These are phyloP conservation scores for Pica pica DNA, from an alignment of 2,113 vertebrate species.

Conservation along the genomic window DNA sequence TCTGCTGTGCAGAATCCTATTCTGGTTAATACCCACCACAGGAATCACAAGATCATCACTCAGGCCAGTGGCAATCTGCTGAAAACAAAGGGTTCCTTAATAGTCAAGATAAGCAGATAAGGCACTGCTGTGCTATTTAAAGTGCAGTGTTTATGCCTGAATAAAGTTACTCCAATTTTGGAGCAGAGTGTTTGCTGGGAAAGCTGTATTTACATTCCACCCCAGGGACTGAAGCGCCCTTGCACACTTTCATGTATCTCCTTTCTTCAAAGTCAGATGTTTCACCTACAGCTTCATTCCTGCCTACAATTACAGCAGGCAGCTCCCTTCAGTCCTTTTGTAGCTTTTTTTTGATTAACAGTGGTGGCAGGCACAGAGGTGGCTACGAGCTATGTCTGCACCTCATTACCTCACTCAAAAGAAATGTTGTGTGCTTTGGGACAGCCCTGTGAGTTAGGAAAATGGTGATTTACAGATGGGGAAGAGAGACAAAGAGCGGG, in stretches of 20 bases:
- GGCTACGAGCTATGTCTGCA: neutral
- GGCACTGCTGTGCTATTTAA: neutral
- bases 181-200: neutral
- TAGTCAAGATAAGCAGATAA: neutral
- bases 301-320: neutral
- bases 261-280: conserved; percentile 13
- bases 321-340: neutral
- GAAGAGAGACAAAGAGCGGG: neutral
- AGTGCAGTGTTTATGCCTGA: neutral
- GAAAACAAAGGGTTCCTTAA: neutral
- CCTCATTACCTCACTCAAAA: neutral
- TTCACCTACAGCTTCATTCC: conserved; percentile 12
- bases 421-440: neutral
- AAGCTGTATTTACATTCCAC: conserved; percentile 43
- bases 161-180: neutral
- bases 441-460: neutral
- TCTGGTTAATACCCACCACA: neutral
- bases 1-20: neutral
- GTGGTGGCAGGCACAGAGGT: neutral
- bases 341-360: neutral
- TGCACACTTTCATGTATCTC: conserved; percentile 9
- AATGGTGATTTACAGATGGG: neutral
- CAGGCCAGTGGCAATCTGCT: neutral
- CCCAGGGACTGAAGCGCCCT: neutral
- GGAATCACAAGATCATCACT: neutral